phyloP scores from a whole-genome alignment of 1,140 invertebrate species.

The Acromyrmex heyeri region DNA sequence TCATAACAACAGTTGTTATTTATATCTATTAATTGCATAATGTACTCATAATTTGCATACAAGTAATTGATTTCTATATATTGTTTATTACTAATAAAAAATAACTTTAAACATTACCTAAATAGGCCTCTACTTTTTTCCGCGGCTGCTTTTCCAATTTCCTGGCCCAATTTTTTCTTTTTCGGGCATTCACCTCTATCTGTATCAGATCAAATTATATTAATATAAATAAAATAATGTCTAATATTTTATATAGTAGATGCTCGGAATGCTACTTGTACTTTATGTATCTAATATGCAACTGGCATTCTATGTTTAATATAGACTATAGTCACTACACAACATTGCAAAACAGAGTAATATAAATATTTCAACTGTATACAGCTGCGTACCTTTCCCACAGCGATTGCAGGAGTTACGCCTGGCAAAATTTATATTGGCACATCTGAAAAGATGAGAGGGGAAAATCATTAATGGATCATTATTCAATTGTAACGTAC shows the following conservation, averaged over 20 bases:
- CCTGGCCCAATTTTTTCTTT: slow-evolving; percentile 97
- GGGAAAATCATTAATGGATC: background rate
- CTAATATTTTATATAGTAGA: background rate
- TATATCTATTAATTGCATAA: background rate
- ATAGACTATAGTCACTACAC: background rate
- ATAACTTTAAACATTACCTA: slow-evolving; percentile 77
- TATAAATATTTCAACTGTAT: background rate
- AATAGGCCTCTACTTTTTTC: slow-evolving; percentile 99
- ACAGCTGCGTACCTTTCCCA: slow-evolving; percentile 88
- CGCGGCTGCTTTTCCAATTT: slow-evolving; percentile 99
- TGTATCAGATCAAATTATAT: slow-evolving; percentile 70
- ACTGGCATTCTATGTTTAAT: background rate
- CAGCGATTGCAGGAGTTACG: slow-evolving; percentile 96
- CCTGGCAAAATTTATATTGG: slow-evolving; percentile 97
- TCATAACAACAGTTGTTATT: slow-evolving; percentile 1
- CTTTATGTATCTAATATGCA: background rate
- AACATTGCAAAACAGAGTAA: background rate
- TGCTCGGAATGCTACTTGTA: background rate
- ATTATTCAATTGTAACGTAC: background rate
- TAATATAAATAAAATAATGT: background rate
- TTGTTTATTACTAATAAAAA: background rate
- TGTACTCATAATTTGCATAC: slow-evolving; percentile 7
- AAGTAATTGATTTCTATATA: background rate
- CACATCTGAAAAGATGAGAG: slow-evolving; percentile 89
- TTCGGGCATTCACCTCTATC: slow-evolving; percentile 89